Base-by-base conservation (phyloP, 2,797 vertebrate genomes). In the Halcyon chelicuti region DNA sequence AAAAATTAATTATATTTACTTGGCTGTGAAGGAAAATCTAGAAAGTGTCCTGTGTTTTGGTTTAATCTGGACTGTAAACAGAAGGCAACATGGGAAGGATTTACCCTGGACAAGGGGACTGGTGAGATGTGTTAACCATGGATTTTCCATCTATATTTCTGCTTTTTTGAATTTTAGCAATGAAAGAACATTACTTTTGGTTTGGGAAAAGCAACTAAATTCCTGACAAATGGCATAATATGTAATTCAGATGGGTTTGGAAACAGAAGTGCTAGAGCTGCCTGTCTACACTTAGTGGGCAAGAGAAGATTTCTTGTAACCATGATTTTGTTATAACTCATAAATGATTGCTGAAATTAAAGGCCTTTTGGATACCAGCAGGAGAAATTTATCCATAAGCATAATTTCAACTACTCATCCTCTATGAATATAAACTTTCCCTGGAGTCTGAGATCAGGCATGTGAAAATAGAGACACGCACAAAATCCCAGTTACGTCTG, bases 271-370 rank as follows among this genome's bases (percentile, higher is more conserved):
- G 2, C 7, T 72, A n/a, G 39, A 72, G 17, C 22, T 86, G 18
- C 49, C 33, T 46, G 20, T 51, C 66, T 49, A 9, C 18, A 12
- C 26, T 88, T 60, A 58, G 46, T 8, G 42, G 55, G 18, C 10
- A 81, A 81, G 39, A 51, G 67, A 65, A 77, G 6, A 39, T 62
- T 90, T 88, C 35, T 78, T 52, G 62, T 82, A 94, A 84, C 12
- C 4, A n/a, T 47, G 58, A 86, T 78, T 92, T 68, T 77, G 5
- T 47, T 84, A 47, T 47, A 95, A 84, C 14, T 73, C 77, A 83
- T 42, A 70, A 86, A 70, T 22, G 5, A 49, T 19, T 91, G 5
- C 22, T 70, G n/a, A 28, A 84, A 81, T 42, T 71, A 62, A 77
- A 68, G 14, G 7, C 8, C 7, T 76, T 16, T 68, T 76, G 23